Evolutionary conservation across 2,888 invertebrate species (phyloP).

Genomic region (Tenthredo livida): DNA sequence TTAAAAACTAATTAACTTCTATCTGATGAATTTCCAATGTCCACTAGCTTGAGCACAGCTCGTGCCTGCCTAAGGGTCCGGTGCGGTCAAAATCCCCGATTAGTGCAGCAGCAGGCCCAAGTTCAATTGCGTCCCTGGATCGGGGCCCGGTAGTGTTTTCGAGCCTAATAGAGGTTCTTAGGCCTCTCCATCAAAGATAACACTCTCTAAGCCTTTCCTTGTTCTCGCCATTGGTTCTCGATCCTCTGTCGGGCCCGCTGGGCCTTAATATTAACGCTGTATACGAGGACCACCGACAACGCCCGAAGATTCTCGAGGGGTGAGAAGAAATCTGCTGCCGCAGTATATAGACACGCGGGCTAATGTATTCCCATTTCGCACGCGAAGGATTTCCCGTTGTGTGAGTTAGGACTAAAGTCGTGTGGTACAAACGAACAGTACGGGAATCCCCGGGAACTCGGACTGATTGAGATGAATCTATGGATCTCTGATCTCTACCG

Average conservation of each 20-base stretch:
- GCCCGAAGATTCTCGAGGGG: conserved; percentile 44
- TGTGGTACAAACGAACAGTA: background rate
- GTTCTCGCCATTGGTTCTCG: conserved; percentile 51
- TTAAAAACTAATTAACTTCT: background rate
- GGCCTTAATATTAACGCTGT: conserved; percentile 43
- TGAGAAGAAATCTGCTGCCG: background rate
- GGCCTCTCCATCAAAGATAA: conserved; percentile 71
- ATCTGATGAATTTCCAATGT: background rate
- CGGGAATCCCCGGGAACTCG: conserved; percentile 40
- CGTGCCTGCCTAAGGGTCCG: background rate
- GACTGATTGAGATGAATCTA: conserved; percentile 64
- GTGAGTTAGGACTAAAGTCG: conserved; percentile 5
- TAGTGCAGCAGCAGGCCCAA: conserved; percentile 27
- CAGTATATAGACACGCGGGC: background rate
- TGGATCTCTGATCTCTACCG: conserved; percentile 60
- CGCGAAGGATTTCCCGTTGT: conserved; percentile 29
- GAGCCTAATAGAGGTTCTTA: conserved; percentile 71
- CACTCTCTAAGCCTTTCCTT: conserved; percentile 62
- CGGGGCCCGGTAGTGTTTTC: conserved; percentile 68
- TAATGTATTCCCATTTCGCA: conserved; percentile 47
- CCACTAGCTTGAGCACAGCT: background rate
- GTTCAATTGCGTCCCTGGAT: conserved; percentile 67
- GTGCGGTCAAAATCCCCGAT: background rate
- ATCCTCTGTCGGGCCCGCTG: conserved; percentile 52
- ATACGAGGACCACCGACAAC: conserved; percentile 50